Base-by-base conservation (phyloP, 2,797 vertebrate genomes). In the Phalanger gymnotis region DNA sequence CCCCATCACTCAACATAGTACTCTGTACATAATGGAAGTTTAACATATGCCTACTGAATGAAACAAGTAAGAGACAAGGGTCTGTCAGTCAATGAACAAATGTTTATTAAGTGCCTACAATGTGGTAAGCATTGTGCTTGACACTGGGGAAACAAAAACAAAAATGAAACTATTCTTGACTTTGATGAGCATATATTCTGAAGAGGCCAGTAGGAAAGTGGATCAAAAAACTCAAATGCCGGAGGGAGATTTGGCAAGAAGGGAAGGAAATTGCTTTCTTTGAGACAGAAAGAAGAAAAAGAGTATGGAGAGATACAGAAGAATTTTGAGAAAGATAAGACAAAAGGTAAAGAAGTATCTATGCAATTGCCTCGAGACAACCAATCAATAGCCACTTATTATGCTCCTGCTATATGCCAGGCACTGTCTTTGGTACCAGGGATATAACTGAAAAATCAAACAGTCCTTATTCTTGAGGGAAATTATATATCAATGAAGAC, bases 401-500 rank as follows among this genome's bases (percentile, higher is more conserved):
- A 81, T 92, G 54, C 47, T 14, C n/a, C n/a, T 56, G 40, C 22
- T 93, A 92, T 52, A 34, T 54, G 51, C 16, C 91, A 58, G 1
- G 51, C 0, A 31, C 56, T 73, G n/a, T 30, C n/a, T 40, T 81
- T 34, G 92, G 47, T 10, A 93, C n/a, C 54, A 13, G 6, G 40
- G 6, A 57, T 40, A 87, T 2, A 54, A 14, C 51, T 95, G 87
- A 93, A 93, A 93, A 16, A 91, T 93, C 91, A 73, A 30, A 57
- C 40, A 95, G 22, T 11, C 92, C 93, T 31, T 53, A 56, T 10
- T 94, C 31, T 66, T 5, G 47, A 89, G 13, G 40, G 34, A 94
- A 93, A 47, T 93, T 53, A 92, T 91, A 55, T 61, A 14, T 53
- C n/a, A 66, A n/a, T n/a, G 16, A 40, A 73, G 16, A 73, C 34